Conservation (phyloP, 2,888 invertebrate species). For the Brachypterus glaber region DNA sequence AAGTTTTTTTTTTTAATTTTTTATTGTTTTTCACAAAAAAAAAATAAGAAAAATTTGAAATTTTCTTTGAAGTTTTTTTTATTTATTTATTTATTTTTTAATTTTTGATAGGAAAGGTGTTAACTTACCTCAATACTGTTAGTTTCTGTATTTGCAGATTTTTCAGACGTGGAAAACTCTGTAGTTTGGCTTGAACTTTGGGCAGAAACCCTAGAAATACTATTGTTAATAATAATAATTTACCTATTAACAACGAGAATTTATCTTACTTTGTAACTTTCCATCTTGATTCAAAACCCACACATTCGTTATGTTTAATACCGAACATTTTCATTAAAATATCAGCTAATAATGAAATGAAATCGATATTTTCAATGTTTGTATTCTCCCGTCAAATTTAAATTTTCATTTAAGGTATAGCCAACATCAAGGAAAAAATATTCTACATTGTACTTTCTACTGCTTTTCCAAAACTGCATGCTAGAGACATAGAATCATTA, state of each 20-base stretch:
- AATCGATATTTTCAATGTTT: constrained; percentile 3
- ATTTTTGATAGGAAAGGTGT: too few relatives aligned
- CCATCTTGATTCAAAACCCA: constrained; percentile 44
- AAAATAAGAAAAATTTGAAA: too few relatives aligned
- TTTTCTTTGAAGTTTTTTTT: too few relatives aligned
- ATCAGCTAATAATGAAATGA: not conserved
- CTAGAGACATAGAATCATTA: too few relatives aligned
- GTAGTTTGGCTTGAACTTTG: constrained; percentile 31
- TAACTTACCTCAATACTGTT: constrained; percentile 27
- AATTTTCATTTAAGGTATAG: too few relatives aligned
- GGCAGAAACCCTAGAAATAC: constrained; percentile 27
- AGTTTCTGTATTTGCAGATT: constrained; percentile 30
- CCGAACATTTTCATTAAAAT: constrained; percentile 36
- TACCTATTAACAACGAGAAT: not conserved
- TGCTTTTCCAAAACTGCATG: too few relatives aligned
- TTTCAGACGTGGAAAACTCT: constrained; percentile 27
- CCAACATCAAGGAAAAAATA: too few relatives aligned
- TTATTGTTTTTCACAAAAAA: too few relatives aligned
- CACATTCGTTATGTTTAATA: constrained; percentile 40
- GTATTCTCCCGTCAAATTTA: too few relatives aligned
- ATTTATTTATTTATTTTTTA: too few relatives aligned
- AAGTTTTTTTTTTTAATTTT: too few relatives aligned
- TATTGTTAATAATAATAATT: not conserved
- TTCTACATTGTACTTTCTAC: too few relatives aligned
- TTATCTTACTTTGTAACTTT: constrained; percentile 35